Base-by-base conservation (phyloP, 2,888 invertebrate species). In the Drosophila birchii region DNA sequence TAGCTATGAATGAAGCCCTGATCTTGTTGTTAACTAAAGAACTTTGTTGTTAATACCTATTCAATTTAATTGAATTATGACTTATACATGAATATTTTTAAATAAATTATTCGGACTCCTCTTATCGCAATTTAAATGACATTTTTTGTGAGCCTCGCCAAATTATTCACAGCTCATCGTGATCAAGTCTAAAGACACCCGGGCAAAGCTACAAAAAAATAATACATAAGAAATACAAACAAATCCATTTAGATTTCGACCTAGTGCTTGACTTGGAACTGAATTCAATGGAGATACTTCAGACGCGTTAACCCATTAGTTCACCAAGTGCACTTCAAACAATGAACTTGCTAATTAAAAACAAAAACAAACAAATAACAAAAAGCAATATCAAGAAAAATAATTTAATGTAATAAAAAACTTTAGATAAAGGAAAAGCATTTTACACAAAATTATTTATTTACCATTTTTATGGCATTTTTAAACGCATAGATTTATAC, bases 81-180 rank as follows among this genome's bases (percentile, higher is more conserved):
- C 23, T 23, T 23, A 3, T 23, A 23, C 3, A 23, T 23, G 3
- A 23, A 23, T 23, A 23, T 23, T 23, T 23, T 23, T 2, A 2
- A 23, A 23, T 23, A 2, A 1, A 23, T 23, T 26, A 26, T 45
- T 45, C 29, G n/a, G 18, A 49, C 16, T 9, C 4, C 6, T 20
- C 45, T 58, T 58, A 58, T 58, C 45, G 34, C 23, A 8, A 29
- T 47, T n/a, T 9, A 20, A 34, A 34, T 51, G 18, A 20, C 14
- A 20, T 34, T 20, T 20, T 34, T 16, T 1, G n/a, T 34, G 34
- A 20, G 20, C 9, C 9, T 5, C 34, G 0, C 5, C 16, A 6
- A 36, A 55, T 18, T 55, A 61, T 34, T 61, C 61, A 34, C 34
- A 23, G 56, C 61, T 61, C 61, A 61, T 61, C 34, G 38, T 61